Percentiles rank a stretch among this genome's conserved stretches.
These are phyloP conservation scores for Sebastes trivittatus DNA, from an alignment of 2,797 vertebrate species.

Conservation along the genomic window DNA sequence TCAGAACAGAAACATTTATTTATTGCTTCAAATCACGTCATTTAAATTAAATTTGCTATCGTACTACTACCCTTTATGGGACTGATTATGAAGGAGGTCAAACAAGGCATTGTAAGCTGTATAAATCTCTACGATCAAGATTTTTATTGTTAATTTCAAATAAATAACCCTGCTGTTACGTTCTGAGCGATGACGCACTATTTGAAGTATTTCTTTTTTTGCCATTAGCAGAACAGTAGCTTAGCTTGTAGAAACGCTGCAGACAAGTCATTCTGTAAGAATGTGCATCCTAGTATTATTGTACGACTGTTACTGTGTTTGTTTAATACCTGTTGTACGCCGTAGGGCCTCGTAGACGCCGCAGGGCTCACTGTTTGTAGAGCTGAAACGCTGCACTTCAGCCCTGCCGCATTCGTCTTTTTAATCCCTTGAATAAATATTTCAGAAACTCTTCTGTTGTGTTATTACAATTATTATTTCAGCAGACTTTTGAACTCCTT, in stretches of 20 bases:
- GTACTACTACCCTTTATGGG: slow-evolving; percentile 23
- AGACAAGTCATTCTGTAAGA: slow-evolving; percentile 80
- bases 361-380: slow-evolving; percentile 48
- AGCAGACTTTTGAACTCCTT: slow-evolving; percentile 6
- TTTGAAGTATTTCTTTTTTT: slow-evolving; percentile 59
- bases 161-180: slow-evolving; percentile 63
- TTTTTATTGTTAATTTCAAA: slow-evolving; percentile 60
- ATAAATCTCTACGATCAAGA: slow-evolving; percentile 53
- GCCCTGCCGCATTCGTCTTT: slow-evolving; percentile 64
- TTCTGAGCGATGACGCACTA: slow-evolving; percentile 40
- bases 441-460: slow-evolving; percentile 43
- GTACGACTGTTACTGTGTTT: slow-evolving; percentile 61
- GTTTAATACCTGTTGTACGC: slow-evolving; percentile 57
- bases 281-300: slow-evolving; percentile 72
- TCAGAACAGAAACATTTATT: slow-evolving; percentile 47
- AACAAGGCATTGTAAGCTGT: slow-evolving; percentile 45
- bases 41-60: slow-evolving; percentile 30
- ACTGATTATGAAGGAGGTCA: slow-evolving; percentile 16
- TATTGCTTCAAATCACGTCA: slow-evolving; percentile 61
- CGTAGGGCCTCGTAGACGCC: slow-evolving; percentile 43
- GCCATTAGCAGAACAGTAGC: slow-evolving; percentile 49
- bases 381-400: slow-evolving; percentile 48
- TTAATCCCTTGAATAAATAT: slow-evolving; percentile 75
- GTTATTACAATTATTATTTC: slow-evolving; percentile 18
- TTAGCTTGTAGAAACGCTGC: slow-evolving; percentile 55